Evolutionary conservation across 2,888 invertebrate species (phyloP), one percentile per base, ranked within the genome.

Genomic region (Laothoe populi): DNA sequence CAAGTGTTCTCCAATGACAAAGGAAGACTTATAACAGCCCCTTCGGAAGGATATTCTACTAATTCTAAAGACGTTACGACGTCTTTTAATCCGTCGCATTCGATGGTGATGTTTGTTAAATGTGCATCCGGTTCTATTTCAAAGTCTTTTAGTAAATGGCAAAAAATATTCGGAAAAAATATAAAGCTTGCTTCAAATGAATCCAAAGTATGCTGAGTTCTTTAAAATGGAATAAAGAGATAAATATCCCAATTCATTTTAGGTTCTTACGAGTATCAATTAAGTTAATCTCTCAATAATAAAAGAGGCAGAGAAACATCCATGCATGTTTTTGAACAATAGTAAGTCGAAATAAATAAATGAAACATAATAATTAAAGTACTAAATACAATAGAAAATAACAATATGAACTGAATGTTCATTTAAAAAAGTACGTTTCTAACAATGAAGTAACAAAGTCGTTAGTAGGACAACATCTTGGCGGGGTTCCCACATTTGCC

Each of bases 401-500:
- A 42, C 40, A 24, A 48, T 48, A 49, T n/a, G 38, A 42, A 26
- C 13, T 40, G 35, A 40, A 61, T 8, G 31, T 61, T 53, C 49
- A 60, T 49, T 59, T 72, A 72, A 65, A 74, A 78, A 77, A 70
- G 73, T 70, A 71, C 71, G 78, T 78, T 75, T 79, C 79, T 78
- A 84, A 81, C 78, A 90, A 90, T 89, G 84, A 83, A 86, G 85
- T 88, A 89, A 89, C 88, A 82, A 83, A 85, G 79, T 87, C 85
- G 88, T 91, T 88, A 88, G 86, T 87, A 82, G 87, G 83, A 86
- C 88, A 87, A 81, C 82, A 79, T 88, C 88, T 92, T 91, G 92
- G 92, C 91, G 87, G 86, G 84, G 88, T 90, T 92, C 92, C 92
- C 92, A 92, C 90, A 91, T 89, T 89, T 83, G 85, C 86, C 82